Percentiles rank a stretch among this genome's conserved stretches.
Evolutionary conservation across 2,888 invertebrate species (phyloP).

Genomic region (Nineta flava): DNA sequence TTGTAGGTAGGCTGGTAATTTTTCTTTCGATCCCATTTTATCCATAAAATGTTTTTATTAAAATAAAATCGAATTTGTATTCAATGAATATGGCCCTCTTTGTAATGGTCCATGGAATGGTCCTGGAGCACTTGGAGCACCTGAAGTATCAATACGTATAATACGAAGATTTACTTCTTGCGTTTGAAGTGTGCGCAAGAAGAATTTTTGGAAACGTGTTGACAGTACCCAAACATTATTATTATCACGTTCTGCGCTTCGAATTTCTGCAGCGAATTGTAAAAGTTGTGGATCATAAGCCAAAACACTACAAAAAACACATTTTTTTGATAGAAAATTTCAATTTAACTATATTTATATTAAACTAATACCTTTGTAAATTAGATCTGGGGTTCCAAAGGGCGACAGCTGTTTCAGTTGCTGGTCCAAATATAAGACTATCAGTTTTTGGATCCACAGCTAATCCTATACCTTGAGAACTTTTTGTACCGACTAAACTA

Average conservation of each 20-base stretch:
- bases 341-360: neutral
- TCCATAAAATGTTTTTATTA: no score
- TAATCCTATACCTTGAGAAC: constrained; percentile 66
- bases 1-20: no score
- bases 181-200: constrained; percentile 46
- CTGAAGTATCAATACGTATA: constrained; percentile 32
- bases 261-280: constrained; percentile 65
- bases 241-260: constrained; percentile 49
- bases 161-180: constrained; percentile 59
- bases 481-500: constrained; percentile 63
- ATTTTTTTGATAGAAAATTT: neutral
- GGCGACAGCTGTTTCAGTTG: constrained; percentile 66
- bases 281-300: constrained; percentile 54
- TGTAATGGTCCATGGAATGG: no score
- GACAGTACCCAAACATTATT: constrained; percentile 58
- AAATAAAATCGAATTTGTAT: no score
- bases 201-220: constrained; percentile 67
- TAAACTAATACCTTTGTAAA: constrained; percentile 42
- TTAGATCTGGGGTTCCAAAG: constrained; percentile 62
- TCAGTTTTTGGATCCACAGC: constrained; percentile 56
- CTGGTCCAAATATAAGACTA: constrained; percentile 59
- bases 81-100: no score
- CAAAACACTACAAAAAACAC: constrained; percentile 36
- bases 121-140: no score
- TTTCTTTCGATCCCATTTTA: no score